Conservation (phyloP, 2,888 invertebrate species). For the Acronicta psi region DNA sequence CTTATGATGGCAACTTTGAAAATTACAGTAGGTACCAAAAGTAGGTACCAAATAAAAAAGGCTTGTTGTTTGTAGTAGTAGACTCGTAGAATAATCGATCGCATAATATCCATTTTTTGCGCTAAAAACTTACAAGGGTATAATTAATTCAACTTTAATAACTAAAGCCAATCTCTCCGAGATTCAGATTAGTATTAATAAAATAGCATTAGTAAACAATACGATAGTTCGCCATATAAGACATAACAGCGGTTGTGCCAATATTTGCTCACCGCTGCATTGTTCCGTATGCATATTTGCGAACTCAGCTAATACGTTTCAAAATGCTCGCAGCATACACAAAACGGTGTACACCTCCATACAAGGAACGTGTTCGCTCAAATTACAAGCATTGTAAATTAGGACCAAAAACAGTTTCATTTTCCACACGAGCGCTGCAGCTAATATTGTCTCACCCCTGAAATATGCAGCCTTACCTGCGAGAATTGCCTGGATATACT, state of each 20-base stretch:
- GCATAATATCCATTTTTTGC: too few relatives aligned
- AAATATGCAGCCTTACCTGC: slow-evolving; percentile 87
- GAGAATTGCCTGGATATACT: slow-evolving; percentile 78
- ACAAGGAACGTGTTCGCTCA: slow-evolving; percentile 75
- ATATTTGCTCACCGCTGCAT: slow-evolving; percentile 65
- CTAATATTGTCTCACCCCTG: slow-evolving; percentile 87
- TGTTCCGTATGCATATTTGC: slow-evolving; percentile 73
- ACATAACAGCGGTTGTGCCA: slow-evolving; percentile 50
- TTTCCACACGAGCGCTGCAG: slow-evolving; percentile 90
- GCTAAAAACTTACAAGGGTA: too few relatives aligned
- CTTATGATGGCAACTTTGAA: slow-evolving; percentile 21
- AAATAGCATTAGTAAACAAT: slow-evolving; percentile 13
- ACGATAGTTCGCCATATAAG: slow-evolving; percentile 44
- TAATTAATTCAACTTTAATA: too few relatives aligned
- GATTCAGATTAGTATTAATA: slow-evolving; percentile 26
- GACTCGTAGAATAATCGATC: too few relatives aligned
- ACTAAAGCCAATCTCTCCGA: neutral
- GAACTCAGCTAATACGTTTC: slow-evolving; percentile 73
- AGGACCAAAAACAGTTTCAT: slow-evolving; percentile 86
- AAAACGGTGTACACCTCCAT: slow-evolving; percentile 63
- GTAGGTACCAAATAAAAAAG: too few relatives aligned
- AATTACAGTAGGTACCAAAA: too few relatives aligned
- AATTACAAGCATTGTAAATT: slow-evolving; percentile 84
- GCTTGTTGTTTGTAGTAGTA: too few relatives aligned
- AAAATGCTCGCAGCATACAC: slow-evolving; percentile 72